A percentile compares a stretch with the other conserved stretches of the same genome.
phyloP scores from a whole-genome alignment of 2,888 invertebrate species.

The Drosophila hamatofila region DNA sequence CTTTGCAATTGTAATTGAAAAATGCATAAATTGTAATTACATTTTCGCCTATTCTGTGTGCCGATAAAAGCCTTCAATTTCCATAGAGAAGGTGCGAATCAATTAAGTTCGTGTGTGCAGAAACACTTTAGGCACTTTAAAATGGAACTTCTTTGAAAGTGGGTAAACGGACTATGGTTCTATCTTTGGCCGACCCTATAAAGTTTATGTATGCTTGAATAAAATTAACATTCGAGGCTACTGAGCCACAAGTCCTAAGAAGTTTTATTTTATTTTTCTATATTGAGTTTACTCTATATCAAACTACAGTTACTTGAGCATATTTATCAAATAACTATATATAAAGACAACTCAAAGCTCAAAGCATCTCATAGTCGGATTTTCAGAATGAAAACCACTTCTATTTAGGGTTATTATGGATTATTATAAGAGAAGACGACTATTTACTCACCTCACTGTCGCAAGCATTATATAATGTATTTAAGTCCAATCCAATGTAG shows the following conservation, averaged over 20 bases:
- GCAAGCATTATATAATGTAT: constrained; percentile 80
- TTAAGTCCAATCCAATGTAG: constrained; percentile 67
- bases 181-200: neutral
- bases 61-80: constrained; percentile 2
- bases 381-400: no score
- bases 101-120: neutral
- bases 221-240: neutral
- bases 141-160: neutral
- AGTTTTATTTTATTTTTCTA: no score
- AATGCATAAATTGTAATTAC: constrained; percentile 60
- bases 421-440: neutral
- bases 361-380: neutral
- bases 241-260: no score
- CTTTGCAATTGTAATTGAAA: constrained; percentile 57
- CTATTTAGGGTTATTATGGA: neutral
- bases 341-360: no score
- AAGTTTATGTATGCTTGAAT: neutral
- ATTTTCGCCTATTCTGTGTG: constrained; percentile 31
- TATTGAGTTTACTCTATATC: neutral
- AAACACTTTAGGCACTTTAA: neutral
- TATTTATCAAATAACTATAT: no score
- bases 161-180: neutral
- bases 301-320: neutral
- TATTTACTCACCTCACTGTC: constrained; percentile 78
- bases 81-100: neutral